Base-by-base conservation (phyloP, 2,113 vertebrate genomes). In the Phycodurus eques region DNA sequence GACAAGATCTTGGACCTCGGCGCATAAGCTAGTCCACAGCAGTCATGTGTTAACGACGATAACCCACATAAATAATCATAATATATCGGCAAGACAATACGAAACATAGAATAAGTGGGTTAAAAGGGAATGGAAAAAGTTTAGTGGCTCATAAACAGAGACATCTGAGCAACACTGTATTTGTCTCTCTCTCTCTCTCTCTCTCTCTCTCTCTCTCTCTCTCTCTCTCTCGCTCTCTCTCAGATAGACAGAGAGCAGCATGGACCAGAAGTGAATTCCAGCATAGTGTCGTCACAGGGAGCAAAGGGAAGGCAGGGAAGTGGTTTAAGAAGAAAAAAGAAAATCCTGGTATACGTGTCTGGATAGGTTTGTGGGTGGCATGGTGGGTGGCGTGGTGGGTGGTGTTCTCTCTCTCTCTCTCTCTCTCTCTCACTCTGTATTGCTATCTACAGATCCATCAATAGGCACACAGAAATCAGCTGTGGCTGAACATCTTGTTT, bases 231-330 rank as follows among this genome's bases (percentile, higher is more conserved):
- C 59, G 75, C 74, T 64, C 75, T 80, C 15, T 49, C 13, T 31
- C 47, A 15, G 47, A 4, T n/a, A 6, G 15, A 67, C 6, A 39
- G 35, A 82, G 86, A 85, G 82, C 87, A 88, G 81, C 89, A 85
- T 89, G 88, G 80, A 92, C 88, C 73, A 92, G 90, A 81, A 91
- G 83, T 78, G 60, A 93, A 93, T 94, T 94, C 94, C 88, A 93
- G 88, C 90, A 90, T 90, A 81, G 82, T 90, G 90, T 78, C 80
- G 91, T 87, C 90, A 92, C 86, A 79, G 67, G 75, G 83, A 90
- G 87, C 87, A 92, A 91, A 81, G 88, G 78, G 91, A 93, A 93
- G 90, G 90, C 92, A 91, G 89, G 89, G 90, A 92, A 92, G 90
- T 80, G 88, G 88, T 91, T 87, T 87, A 73, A 77, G 67, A 87